These are phyloP conservation scores for Podarcis muralis DNA, from an alignment of 2,113 vertebrate species.

Conservation along the genomic window DNA sequence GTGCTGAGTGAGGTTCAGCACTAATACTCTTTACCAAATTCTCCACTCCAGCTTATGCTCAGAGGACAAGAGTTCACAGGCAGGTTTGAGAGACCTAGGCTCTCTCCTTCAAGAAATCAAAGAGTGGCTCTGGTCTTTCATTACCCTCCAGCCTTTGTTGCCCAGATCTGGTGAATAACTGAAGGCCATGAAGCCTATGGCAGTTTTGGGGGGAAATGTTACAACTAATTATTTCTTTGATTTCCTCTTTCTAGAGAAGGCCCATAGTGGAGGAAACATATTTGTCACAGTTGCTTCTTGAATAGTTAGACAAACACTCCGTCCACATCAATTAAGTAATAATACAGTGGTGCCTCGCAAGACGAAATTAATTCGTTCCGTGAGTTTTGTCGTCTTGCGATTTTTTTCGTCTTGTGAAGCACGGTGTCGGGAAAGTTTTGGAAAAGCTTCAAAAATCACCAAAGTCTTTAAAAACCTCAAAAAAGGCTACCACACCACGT, in stretches of 20 bases:
- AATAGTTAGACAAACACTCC: not conserved
- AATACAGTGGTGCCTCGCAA: too few species aligned
- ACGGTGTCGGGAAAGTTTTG: too few species aligned
- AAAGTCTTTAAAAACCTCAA: too few species aligned
- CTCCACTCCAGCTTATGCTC: not conserved
- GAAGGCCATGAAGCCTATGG: too few species aligned
- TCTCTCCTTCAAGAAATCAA: not conserved
- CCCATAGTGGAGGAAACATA: not conserved
- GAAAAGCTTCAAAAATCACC: too few species aligned
- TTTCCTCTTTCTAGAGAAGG: not conserved
- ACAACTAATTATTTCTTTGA: not conserved
- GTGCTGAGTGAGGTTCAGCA: not conserved
- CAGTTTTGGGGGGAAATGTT: too few species aligned
- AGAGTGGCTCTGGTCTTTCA: not conserved
- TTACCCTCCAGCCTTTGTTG: not conserved
- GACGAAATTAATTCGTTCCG: too few species aligned
- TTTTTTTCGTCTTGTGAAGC: too few species aligned
- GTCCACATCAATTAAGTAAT: not conserved
- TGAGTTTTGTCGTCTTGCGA: too few species aligned
- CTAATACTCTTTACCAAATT: not conserved
- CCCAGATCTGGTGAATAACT: not conserved
- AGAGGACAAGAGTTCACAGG: not conserved
- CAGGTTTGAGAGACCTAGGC: not conserved
- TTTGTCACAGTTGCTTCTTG: not conserved
- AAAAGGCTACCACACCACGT: too few species aligned